Evolutionary conservation across 2,113 vertebrate genomes (phyloP).

Genomic region (Geococcyx californianus): DNA sequence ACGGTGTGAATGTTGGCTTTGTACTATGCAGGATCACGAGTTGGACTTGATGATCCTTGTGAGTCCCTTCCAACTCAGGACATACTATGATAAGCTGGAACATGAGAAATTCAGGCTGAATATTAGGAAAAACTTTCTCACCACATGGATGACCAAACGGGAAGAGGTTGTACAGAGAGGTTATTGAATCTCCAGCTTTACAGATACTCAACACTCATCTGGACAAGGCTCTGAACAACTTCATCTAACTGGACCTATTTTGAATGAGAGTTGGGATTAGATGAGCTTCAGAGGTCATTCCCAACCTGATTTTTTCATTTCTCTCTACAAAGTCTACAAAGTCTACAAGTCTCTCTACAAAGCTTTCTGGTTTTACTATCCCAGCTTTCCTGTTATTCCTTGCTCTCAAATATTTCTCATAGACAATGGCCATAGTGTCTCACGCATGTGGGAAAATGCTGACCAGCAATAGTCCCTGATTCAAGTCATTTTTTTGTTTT

Average conservation of each 20-base stretch:
- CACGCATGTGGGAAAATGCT: neutral
- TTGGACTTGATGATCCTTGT: too few species aligned
- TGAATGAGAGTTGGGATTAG: neutral
- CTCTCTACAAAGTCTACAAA: too few species aligned
- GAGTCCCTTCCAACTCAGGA: too few species aligned
- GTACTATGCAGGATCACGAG: too few species aligned
- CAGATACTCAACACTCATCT: neutral
- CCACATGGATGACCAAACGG: neutral
- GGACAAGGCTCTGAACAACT: neutral
- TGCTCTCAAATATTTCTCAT: neutral
- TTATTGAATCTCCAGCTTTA: neutral
- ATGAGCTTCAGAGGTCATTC: neutral
- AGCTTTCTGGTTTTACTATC: neutral
- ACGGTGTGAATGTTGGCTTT: too few species aligned
- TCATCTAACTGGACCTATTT: neutral
- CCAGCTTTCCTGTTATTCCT: neutral
- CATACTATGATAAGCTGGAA: neutral
- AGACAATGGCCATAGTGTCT: slow-evolving; percentile 12
- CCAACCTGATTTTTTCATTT: neutral
- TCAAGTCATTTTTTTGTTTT: neutral
- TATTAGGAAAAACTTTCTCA: neutral
- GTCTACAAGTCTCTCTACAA: neutral
- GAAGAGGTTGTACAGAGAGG: neutral
- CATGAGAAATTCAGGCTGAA: neutral
- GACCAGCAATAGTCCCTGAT: neutral